Percentiles rank a stretch among this genome's conserved stretches.
Conservation (phyloP, 2,888 invertebrate genomes). For the Chaetogeoica ovagalla region DNA sequence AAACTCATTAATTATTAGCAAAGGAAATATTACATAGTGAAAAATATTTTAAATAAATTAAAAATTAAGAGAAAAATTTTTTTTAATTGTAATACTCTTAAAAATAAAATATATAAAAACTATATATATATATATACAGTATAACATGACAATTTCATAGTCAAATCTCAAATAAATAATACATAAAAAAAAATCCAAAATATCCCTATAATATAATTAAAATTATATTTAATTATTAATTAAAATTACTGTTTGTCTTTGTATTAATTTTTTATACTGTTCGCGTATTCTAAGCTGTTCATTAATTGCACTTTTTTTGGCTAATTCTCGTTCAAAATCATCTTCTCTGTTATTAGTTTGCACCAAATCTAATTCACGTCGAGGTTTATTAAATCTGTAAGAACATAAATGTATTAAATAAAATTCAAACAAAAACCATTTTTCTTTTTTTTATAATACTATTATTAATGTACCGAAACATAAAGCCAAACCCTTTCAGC, state of each 20-base stretch:
- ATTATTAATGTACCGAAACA: slow-evolving; percentile 67
- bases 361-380: slow-evolving; percentile 60
- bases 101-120: too few species aligned
- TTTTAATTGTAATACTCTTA: too few species aligned
- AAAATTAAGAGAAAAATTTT: too few species aligned
- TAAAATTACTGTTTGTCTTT: slow-evolving; percentile 57
- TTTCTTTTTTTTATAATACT: background rate
- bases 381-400: slow-evolving; percentile 68
- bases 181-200: too few species aligned
- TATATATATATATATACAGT: too few species aligned
- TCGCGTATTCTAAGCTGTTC: slow-evolving; percentile 61
- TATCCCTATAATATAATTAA: too few species aligned
- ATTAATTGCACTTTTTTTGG: slow-evolving; percentile 58
- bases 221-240: background rate
- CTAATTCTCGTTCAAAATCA: slow-evolving; percentile 58
- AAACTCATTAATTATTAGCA: too few species aligned
- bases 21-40: too few species aligned
- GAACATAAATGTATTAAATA: background rate
- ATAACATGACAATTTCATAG: too few species aligned
- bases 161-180: too few species aligned
- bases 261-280: slow-evolving; percentile 60
- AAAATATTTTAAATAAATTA: too few species aligned
- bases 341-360: slow-evolving; percentile 56
- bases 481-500: slow-evolving; percentile 76
- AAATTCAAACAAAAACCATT: background rate